These are phyloP conservation scores for Tromatobia lineatoria DNA, from an alignment of 2,888 invertebrate genomes.

Conservation along the genomic window DNA sequence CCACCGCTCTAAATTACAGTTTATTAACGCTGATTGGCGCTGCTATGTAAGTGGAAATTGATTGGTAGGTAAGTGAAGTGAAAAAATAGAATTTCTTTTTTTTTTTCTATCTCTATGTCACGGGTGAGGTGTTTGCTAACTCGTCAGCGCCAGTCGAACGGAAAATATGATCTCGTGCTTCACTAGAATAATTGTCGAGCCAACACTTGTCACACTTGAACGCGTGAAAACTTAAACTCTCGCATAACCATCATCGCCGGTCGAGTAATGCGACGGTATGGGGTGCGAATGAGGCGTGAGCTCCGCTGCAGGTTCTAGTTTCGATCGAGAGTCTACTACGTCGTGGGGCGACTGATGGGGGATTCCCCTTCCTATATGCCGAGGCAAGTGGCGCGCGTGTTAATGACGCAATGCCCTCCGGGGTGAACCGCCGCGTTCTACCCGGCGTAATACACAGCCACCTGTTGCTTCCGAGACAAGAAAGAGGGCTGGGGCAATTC, in stretches of 20 bases:
- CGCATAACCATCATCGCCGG: background rate
- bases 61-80: constrained; percentile 13
- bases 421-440: constrained; percentile 55
- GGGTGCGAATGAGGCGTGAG: constrained; percentile 52
- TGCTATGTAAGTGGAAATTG: constrained; percentile 11
- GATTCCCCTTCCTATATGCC: constrained; percentile 22
- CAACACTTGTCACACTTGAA: constrained; percentile 40
- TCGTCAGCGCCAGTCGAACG: constrained; percentile 14
- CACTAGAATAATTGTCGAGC: constrained; percentile 3
- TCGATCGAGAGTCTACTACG: background rate
- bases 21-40: constrained; percentile 13
- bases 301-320: constrained; percentile 21
- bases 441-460: constrained; percentile 57
- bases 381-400: constrained; percentile 57
- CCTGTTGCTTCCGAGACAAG: constrained; percentile 52
- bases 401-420: constrained; percentile 66
- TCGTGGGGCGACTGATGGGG: constrained; percentile 29
- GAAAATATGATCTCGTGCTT: constrained; percentile 44
- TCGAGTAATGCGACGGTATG: background rate
- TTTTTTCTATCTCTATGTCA: background rate
- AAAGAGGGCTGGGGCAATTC: constrained; percentile 26
- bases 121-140: background rate
- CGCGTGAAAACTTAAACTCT: constrained; percentile 40
- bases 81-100: background rate
- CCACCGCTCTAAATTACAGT: constrained; percentile 13